Evolutionary conservation across 2,888 invertebrate genomes (phyloP).

Genomic region (Acleris cristana): DNA sequence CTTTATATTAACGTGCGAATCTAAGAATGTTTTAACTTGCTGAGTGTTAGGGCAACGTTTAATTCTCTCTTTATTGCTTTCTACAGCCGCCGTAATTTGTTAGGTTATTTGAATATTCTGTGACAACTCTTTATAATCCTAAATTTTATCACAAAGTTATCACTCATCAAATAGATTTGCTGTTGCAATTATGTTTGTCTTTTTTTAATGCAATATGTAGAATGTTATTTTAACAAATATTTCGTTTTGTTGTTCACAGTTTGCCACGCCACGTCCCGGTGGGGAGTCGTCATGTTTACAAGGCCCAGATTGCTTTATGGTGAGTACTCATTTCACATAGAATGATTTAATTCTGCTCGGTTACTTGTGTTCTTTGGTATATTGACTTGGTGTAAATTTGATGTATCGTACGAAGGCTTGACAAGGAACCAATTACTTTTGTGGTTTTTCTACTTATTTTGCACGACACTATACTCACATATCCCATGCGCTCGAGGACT

Average conservation of each 20-base stretch:
- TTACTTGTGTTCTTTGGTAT: background rate
- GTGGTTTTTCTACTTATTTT: too few relatives aligned
- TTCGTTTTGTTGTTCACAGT: conserved; percentile 83
- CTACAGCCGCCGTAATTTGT: conserved; percentile 3
- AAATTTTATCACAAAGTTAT: too few relatives aligned
- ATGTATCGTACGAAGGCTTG: background rate
- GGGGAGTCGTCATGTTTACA: conserved; percentile 87
- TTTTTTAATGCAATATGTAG: conserved; percentile 40
- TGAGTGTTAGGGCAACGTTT: conserved; percentile 2
- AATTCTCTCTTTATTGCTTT: conserved; percentile 15
- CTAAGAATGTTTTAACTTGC: conserved; percentile 26
- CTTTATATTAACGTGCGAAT: conserved; percentile 58
- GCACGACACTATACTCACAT: too few relatives aligned
- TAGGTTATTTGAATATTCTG: background rate
- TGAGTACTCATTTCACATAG: conserved; percentile 66
- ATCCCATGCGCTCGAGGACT: too few relatives aligned
- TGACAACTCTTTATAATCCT: background rate
- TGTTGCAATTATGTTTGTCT: background rate
- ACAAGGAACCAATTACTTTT: background rate
- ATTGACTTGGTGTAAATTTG: background rate
- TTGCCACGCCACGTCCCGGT: conserved; percentile 85
- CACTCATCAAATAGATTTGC: too few relatives aligned
- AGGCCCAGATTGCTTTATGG: conserved; percentile 89
- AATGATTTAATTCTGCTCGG: background rate
- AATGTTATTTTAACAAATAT: conserved; percentile 56